Base-by-base conservation (phyloP, 2,113 vertebrate genomes). In the Aspiorhynchus laticeps region DNA sequence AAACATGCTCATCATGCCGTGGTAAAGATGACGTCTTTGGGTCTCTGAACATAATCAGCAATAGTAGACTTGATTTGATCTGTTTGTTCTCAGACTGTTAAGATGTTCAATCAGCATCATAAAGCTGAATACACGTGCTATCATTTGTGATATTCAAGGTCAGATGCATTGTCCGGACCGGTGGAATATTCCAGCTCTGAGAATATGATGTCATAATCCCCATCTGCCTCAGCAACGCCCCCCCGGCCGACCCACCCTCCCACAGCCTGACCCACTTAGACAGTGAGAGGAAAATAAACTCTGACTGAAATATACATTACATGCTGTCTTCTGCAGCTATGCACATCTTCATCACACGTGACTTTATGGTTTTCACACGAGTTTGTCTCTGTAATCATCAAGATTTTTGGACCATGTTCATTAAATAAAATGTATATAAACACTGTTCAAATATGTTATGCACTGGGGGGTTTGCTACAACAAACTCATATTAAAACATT, bases 241-340 rank as follows among this genome's bases (percentile, higher is more conserved):
- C 83, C 69, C 21, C 36, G 51, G 65, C 65, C 84, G 26, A 74
- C 86, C 85, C 84, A 86, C 61, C 86, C 84, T 48, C 76, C 65
- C 33, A 82, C 86, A 92, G 87, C 82, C 85, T 92, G 93, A 93
- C 94, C 93, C 81, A 94, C 67, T 93, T 94, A 82, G 31, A 67
- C 7, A 7, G 76, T 48, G 38, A 78, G 73, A 82, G 43, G 59
- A 67, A 28, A 21, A 77, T 8, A 43, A 65, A 19, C 12, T 14
- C n/a, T 48, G 51, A 63, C 63, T 9, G 5, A 65, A 81, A 63
- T 80, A 80, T 80, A 80, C 78, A 80, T 80, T 24, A 82, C 61
- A 48, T 43, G 17, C 65, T 71, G 38, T 71, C 80, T 71, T 46
- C 65, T 71, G 43, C 43, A 69, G 65, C 26, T 53, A 8, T 83